Evolutionary conservation across 2,797 vertebrate species (phyloP).

Genomic region (Malurus leucopterus): DNA sequence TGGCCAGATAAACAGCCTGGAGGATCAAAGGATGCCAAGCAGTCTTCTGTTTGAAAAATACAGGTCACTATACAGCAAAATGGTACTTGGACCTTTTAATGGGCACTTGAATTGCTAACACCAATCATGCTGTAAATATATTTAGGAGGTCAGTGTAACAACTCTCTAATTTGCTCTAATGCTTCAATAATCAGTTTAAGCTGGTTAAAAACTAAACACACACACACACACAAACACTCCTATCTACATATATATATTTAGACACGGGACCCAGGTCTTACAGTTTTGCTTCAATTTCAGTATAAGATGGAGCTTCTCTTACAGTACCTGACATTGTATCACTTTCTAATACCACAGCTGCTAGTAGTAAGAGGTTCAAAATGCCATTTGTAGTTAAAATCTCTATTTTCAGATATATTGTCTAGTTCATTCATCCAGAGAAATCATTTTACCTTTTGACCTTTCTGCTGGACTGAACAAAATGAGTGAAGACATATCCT

Average conservation of each 20-base stretch:
- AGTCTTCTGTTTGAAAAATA: not conserved
- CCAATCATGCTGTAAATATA: not conserved
- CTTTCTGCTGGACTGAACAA: constrained; percentile 41
- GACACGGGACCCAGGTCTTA: not conserved
- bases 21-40: not conserved
- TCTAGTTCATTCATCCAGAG: constrained; percentile 39
- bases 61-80: not conserved
- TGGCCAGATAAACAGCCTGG: not conserved
- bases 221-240: rapidly evolving
- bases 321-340: constrained; percentile 2
- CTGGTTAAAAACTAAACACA: not conserved
- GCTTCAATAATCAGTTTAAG: not conserved
- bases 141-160: not conserved
- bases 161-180: not conserved
- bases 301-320: not conserved
- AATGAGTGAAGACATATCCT: not conserved
- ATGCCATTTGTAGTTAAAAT: constrained; percentile 44
- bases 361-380: not conserved
- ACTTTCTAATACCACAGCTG: constrained; percentile 9
- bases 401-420: constrained; percentile 28
- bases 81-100: not conserved
- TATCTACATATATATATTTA: not conserved
- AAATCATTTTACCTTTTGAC: constrained; percentile 39
- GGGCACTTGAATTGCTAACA: not conserved
- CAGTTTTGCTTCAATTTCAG: not conserved